Evolutionary conservation across 2,888 invertebrate species (phyloP).

Genomic region (Dione vanillae): DNA sequence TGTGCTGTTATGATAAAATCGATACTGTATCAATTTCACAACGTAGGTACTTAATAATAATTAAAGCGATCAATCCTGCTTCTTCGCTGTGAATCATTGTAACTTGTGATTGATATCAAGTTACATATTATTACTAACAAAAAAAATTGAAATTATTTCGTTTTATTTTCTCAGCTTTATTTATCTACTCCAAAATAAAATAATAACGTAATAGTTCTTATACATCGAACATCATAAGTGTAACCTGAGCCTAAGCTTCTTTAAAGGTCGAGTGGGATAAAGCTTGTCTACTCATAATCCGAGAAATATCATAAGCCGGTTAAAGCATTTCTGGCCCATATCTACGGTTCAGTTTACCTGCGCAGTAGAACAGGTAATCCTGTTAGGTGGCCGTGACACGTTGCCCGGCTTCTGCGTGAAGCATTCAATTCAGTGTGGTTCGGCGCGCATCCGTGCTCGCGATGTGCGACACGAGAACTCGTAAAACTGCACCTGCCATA

Average conservation of each 20-base stretch:
- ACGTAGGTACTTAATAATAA: no score
- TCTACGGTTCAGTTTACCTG: slow-evolving; percentile 71
- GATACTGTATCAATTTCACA: no score
- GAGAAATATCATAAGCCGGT: slow-evolving; percentile 67
- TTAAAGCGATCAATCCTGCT: no score
- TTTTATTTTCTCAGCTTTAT: not conserved
- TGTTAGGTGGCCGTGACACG: slow-evolving; percentile 83
- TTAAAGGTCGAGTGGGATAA: slow-evolving; percentile 52
- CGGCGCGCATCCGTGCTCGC: slow-evolving; percentile 66
- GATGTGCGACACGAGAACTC: slow-evolving; percentile 76
- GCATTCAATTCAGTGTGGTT: slow-evolving; percentile 65
- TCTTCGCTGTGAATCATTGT: no score
- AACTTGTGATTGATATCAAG: no score
- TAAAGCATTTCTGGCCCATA: slow-evolving; percentile 68
- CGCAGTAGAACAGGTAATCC: slow-evolving; percentile 82
- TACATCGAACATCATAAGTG: slow-evolving; percentile 26
- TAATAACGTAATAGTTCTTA: not conserved
- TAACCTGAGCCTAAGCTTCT: slow-evolving; percentile 49
- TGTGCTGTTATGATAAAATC: no score
- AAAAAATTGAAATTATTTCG: no score
- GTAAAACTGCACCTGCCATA: slow-evolving; percentile 77
- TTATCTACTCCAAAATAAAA: not conserved
- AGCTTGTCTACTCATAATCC: slow-evolving; percentile 61
- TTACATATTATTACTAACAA: no score
- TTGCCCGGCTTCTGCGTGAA: slow-evolving; percentile 76